These are phyloP conservation scores for Physella acuta DNA, from an alignment of 1,140 invertebrate genomes.

Conservation along the genomic window DNA sequence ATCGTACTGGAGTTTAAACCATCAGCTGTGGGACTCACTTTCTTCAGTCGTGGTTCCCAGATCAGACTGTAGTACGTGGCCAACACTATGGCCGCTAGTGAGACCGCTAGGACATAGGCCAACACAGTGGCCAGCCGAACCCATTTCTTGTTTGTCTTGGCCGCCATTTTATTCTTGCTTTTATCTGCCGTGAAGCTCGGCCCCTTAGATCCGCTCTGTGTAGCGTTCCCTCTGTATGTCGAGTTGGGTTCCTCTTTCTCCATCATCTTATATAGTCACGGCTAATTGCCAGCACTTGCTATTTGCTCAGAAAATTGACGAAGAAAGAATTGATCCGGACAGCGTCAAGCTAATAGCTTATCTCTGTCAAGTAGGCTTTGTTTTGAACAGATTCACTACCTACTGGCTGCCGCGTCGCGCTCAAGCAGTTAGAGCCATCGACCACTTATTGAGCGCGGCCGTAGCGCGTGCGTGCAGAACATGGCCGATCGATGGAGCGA, in stretches of 20 bases:
- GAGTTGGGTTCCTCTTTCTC: constrained; percentile 44
- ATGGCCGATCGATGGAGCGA: constrained; percentile 1
- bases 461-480: background rate
- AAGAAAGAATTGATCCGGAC: constrained; percentile 1
- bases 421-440: no score
- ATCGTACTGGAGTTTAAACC: no score
- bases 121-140: constrained; percentile 91
- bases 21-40: no score
- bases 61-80: constrained; percentile 94
- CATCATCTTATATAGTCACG: constrained; percentile 29
- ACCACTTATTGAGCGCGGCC: background rate
- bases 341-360: background rate
- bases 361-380: background rate
- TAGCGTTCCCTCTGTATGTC: constrained; percentile 36
- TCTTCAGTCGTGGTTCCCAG: constrained; percentile 77
- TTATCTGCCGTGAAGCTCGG: constrained; percentile 41
- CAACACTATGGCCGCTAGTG: constrained; percentile 89
- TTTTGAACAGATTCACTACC: background rate
- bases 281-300: constrained; percentile 14
- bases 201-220: constrained; percentile 40
- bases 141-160: constrained; percentile 62
- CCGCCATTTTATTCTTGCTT: constrained; percentile 51
- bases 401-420: background rate
- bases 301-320: background rate
- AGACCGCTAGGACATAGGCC: constrained; percentile 93